Conservation (phyloP, 2,888 invertebrate genomes). For the Melolontha melolontha region DNA sequence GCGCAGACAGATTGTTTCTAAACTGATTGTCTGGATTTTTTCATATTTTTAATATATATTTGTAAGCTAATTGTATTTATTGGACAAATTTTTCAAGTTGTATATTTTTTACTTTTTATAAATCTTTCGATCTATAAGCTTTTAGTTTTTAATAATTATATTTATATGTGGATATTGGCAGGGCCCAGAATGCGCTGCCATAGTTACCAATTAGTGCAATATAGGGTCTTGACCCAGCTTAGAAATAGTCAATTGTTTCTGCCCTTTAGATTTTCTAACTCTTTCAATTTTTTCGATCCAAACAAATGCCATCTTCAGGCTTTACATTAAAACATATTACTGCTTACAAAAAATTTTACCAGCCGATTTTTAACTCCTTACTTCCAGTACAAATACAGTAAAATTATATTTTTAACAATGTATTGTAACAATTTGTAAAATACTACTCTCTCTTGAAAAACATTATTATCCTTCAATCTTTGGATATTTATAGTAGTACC, state of each 20-base stretch:
- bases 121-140: conserved; percentile 61
- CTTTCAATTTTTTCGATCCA: conserved; percentile 27
- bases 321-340: background rate
- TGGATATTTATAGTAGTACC: too few relatives aligned
- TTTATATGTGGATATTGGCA: conserved; percentile 57
- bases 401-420: background rate
- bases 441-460: too few relatives aligned
- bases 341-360: background rate
- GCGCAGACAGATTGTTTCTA: conserved; percentile 60
- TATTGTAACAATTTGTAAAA: too few relatives aligned
- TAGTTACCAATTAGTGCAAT: conserved; percentile 67
- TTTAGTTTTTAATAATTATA: conserved; percentile 59
- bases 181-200: conserved; percentile 44
- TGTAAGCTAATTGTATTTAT: conserved; percentile 63
- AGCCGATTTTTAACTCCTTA: too few relatives aligned
- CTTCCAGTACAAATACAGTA: background rate
- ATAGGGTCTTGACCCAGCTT: conserved; percentile 62
- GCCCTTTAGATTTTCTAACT: conserved; percentile 36
- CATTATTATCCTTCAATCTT: too few relatives aligned
- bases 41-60: conserved; percentile 61
- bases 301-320: conserved; percentile 26
- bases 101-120: conserved; percentile 66
- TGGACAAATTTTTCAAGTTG: conserved; percentile 62
- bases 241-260: conserved; percentile 65
- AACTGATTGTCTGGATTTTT: conserved; percentile 59